Evolutionary conservation across 2,888 invertebrate genomes (phyloP).

Genomic region (Andricus quercusramuli): DNA sequence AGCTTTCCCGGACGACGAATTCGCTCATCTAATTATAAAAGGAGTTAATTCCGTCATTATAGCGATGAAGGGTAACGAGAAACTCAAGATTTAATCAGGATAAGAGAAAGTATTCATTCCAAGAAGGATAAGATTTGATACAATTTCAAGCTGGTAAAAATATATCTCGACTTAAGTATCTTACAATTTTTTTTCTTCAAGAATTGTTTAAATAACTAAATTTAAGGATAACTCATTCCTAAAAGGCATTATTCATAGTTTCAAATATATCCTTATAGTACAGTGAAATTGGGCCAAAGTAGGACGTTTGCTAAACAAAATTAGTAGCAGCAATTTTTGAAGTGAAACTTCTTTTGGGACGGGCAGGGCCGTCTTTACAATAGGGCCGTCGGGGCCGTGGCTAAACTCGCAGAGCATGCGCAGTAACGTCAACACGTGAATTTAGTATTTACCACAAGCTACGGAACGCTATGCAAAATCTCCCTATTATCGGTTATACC

Average conservation of each 20-base stretch:
- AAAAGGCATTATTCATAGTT: not conserved
- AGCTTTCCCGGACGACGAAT: not conserved
- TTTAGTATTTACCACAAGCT: too few relatives aligned
- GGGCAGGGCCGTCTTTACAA: too few relatives aligned
- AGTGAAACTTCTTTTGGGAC: too few relatives aligned
- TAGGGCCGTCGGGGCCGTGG: too few relatives aligned
- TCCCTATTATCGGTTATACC: too few relatives aligned
- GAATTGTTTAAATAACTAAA: not conserved
- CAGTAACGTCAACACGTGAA: too few relatives aligned
- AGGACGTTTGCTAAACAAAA: too few relatives aligned
- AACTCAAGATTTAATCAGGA: constrained; percentile 53
- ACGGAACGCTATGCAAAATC: too few relatives aligned
- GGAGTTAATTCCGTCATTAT: constrained; percentile 51
- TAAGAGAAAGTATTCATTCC: constrained; percentile 45
- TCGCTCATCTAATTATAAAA: constrained; percentile 53
- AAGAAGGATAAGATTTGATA: constrained; percentile 5
- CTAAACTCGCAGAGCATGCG: too few relatives aligned
- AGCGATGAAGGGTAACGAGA: constrained; percentile 44
- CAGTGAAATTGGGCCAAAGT: too few relatives aligned
- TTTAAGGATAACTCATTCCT: not conserved
- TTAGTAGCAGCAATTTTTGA: too few relatives aligned
- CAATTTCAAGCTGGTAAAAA: not conserved
- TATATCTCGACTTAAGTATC: not conserved
- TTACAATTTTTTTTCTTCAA: not conserved
- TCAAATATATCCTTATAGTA: not conserved